Evolutionary conservation across 2,888 invertebrate genomes (phyloP).

Genomic region (Drosophila helvetica): DNA sequence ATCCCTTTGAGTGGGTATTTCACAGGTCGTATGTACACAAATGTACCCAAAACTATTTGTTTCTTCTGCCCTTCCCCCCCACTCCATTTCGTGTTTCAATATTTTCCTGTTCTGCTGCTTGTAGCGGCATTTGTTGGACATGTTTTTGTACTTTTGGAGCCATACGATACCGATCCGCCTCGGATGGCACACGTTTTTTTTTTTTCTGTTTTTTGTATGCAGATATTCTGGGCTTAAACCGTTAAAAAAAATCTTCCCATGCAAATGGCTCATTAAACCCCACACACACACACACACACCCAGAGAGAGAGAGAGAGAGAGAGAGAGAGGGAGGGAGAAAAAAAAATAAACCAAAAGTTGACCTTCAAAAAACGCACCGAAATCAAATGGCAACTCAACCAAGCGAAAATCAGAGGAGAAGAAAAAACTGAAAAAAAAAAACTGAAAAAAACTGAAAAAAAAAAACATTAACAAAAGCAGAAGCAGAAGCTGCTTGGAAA

Average conservation of each 20-base stretch:
- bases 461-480: conserved; percentile 42
- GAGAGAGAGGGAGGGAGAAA: conserved; percentile 3
- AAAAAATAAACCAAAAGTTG: conserved; percentile 64
- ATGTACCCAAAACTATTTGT: neutral
- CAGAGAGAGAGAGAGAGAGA: conserved; percentile 21
- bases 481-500: conserved; percentile 64
- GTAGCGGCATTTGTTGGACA: conserved; percentile 45
- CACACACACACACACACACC: conserved; percentile 3
- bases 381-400: conserved; percentile 70
- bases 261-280: conserved; percentile 71
- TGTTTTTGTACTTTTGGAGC: conserved; percentile 45
- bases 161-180: conserved; percentile 13
- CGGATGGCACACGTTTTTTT: neutral
- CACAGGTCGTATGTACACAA: neutral
- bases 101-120: conserved; percentile 43
- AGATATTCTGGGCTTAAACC: conserved; percentile 51
- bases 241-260: conserved; percentile 54
- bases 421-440: conserved; percentile 10
- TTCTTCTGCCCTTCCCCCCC: neutral
- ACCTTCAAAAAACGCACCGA: conserved; percentile 76
- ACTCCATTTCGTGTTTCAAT: neutral
- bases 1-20: neutral
- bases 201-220: neutral
- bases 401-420: conserved; percentile 72
- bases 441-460: conserved; percentile 16